Conservation (phyloP, 1,140 invertebrate species). For the Papilio xuthus region DNA sequence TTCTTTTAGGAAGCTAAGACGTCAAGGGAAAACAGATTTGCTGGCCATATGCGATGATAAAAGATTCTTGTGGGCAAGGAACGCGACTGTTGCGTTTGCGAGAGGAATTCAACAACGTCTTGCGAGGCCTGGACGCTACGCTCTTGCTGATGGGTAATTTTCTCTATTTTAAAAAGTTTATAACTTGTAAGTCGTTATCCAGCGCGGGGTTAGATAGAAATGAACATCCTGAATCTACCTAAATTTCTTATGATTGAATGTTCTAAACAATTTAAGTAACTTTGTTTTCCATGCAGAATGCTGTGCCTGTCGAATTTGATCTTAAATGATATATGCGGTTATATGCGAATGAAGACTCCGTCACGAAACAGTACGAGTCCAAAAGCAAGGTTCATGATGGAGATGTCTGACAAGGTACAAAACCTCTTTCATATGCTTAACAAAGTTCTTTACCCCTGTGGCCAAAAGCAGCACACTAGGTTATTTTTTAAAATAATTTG, state of each 20-base stretch:
- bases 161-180: neutral
- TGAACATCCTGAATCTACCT: no score
- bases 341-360: conserved; percentile 60
- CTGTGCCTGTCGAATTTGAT: conserved; percentile 70
- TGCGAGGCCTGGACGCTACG: conserved; percentile 59
- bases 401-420: conserved; percentile 71
- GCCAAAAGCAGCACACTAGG: no score
- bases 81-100: conserved; percentile 71
- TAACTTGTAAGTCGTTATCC: neutral
- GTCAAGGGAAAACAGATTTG: conserved; percentile 62
- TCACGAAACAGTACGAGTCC: conserved; percentile 54
- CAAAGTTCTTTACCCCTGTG: no score
- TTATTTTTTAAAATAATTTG: no score
- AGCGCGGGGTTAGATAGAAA: neutral
- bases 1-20: conserved; percentile 45
- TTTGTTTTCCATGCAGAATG: conserved; percentile 52
- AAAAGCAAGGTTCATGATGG: conserved; percentile 71
- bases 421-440: no score
- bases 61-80: conserved; percentile 67
- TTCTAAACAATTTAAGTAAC: no score
- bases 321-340: conserved; percentile 59
- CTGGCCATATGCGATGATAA: conserved; percentile 60
- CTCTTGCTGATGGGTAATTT: conserved; percentile 64
- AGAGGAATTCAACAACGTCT: conserved; percentile 68
- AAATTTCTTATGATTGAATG: no score